These are phyloP conservation scores for Lepidochrysops patricia DNA, from an alignment of 2,888 invertebrate genomes.

Conservation along the genomic window DNA sequence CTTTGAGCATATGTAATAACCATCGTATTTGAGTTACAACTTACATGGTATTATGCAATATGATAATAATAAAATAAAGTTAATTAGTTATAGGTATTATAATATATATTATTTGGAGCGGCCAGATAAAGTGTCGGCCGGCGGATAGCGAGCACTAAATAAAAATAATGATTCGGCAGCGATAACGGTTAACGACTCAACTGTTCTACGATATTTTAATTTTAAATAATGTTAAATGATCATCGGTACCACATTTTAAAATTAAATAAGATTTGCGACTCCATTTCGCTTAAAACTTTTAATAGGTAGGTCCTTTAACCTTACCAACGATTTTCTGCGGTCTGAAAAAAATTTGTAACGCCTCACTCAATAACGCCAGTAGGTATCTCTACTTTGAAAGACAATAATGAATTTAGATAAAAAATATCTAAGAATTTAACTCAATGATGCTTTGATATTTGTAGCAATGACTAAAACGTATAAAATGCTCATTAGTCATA, in stretches of 20 bases:
- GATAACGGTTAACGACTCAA: not conserved
- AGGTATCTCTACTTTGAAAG: no score
- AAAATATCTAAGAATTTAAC: no score
- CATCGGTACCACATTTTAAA: not conserved
- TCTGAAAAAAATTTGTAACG: no score
- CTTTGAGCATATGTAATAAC: no score
- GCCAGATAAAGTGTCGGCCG: not conserved
- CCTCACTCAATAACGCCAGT: no score
- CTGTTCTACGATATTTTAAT: not conserved
- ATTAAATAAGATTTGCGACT: not conserved
- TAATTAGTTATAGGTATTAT: no score
- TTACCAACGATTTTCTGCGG: no score
- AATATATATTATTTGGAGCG: not conserved
- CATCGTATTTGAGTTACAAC: not conserved
- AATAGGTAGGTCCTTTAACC: no score
- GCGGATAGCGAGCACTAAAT: not conserved
- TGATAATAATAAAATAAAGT: conserved; percentile 4
- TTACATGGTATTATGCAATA: not conserved
- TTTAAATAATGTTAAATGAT: not conserved
- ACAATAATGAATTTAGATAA: no score
- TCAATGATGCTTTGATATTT: no score
- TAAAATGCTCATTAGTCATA: no score
- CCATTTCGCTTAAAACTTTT: not conserved
- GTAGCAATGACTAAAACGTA: no score
- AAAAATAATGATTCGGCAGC: conserved; percentile 5